Evolutionary conservation across 1,140 invertebrate species (phyloP), one percentile per base, ranked within the genome.

Genomic region (Battus philenor): DNA sequence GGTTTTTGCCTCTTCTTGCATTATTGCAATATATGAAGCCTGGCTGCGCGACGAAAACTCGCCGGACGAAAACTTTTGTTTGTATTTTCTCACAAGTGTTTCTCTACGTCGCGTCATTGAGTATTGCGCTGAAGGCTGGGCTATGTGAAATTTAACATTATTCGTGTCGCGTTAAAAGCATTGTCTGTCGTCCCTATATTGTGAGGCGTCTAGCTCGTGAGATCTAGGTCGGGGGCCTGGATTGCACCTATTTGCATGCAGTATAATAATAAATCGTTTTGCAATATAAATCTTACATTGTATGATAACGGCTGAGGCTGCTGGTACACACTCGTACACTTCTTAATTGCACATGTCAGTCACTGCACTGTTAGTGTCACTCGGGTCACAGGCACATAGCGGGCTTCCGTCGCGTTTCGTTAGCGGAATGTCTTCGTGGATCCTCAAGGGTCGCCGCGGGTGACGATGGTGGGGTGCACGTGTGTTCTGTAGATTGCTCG

Each of bases 71-170:
- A 39, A 63, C 68, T 71, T 76, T 80, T 81, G 75, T 79, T 72
- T 71, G 61, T 46, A 66, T 73, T 60, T 81, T 84, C 80, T 72
- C 80, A 84, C 78, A 84, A 67, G 65, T 82, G 76, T 81, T 80
- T 77, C 67, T 68, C 41, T 64, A 60, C 56, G 55, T 41, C 44
- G 54, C 67, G 80, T 77, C 76, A 80, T 72, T 76, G 76, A 69
- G 50, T 70, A 61, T 69, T 57, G 58, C 59, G 59, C 56, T 55
- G 74, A 80, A 80, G 72, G 70, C 70, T 64, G 55, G 53, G 54
- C 58, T 62, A 55, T 76, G 75, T 63, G 74, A 78, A 73, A 73
- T 61, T 66, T 61, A 47, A 59, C 24, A 57, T 59, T 68, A 75
- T 68, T 65, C 62, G 48, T 81, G 69, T 79, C 73, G 63, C 60